These are phyloP conservation scores for Diplazon laetatorius DNA, from an alignment of 2,888 invertebrate species.

Conservation along the genomic window DNA sequence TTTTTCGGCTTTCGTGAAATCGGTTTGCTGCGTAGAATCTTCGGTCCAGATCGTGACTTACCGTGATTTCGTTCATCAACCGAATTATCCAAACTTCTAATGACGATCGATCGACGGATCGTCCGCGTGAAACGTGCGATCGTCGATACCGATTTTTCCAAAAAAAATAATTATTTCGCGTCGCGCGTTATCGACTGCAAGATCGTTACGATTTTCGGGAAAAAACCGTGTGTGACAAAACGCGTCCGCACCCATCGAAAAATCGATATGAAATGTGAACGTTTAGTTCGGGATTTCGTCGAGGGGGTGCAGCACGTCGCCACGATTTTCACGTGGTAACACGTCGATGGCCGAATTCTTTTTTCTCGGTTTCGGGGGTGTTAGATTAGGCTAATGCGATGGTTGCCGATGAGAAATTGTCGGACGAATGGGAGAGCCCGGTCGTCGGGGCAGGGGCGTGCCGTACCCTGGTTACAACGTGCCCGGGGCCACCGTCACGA, in stretches of 20 bases:
- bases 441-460: conserved; percentile 83
- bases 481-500: conserved; percentile 82
- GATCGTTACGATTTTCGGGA: conserved; percentile 35
- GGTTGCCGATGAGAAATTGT: conserved; percentile 81
- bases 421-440: conserved; percentile 83
- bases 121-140: neutral
- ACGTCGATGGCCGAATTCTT: conserved; percentile 81
- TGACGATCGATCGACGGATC: neutral
- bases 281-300: conserved; percentile 74
- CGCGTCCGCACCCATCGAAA: conserved; percentile 69
- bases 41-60: neutral
- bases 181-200: conserved; percentile 43
- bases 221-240: conserved; percentile 34
- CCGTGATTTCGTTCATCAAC: neutral
- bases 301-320: conserved; percentile 80
- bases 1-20: neutral
- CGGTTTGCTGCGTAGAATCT: neutral
- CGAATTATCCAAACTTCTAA: neutral
- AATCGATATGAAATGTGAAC: conserved; percentile 76
- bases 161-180: conserved; percentile 13
- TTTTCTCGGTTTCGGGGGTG: conserved; percentile 76
- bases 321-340: conserved; percentile 74
- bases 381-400: conserved; percentile 83
- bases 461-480: conserved; percentile 86
- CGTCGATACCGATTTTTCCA: conserved; percentile 48